Base-by-base conservation (phyloP, 2,888 invertebrate species). In the Drosophila pseudotalamancana region DNA sequence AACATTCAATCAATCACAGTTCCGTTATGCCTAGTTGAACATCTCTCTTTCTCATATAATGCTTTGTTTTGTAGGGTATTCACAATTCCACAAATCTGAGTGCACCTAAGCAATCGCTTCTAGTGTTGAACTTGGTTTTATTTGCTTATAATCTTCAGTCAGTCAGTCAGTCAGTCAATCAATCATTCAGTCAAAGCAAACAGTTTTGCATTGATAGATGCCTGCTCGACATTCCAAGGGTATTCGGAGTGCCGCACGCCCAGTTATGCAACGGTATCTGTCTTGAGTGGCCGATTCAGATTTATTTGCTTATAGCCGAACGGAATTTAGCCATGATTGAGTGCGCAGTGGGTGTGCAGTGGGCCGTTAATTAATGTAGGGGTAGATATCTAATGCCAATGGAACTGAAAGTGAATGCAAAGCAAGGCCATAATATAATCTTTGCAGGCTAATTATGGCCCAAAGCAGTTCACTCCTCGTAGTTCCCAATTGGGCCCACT, bases 351-450 rank as follows among this genome's bases (percentile, higher is more conserved):
- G 51, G 39, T 63, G 66, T 48, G 72, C 54, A 65, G 40, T 51
- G 63, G 59, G 75, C 63, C 50, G 72, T 66, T 80, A 77, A 77
- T 82, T 71, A 77, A 69, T 66, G 66, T n/a, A 39, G 29, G 19
- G 43, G 18, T 19, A 12, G 51, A 40, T 57, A 75, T 62, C 51
- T 53, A 43, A 29, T 19, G 29, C 29, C 53, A 67, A 46, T 54
- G 23, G 35, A 48, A 39, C 37, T 31, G 42, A 55, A 40, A 48
- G 32, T 29, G 39, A 46, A 55, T 25, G 31, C 16, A 16, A 25
- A 25, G 25, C 6, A 18, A 19, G 40, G 14, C 9, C 3, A 6
- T 18, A 51, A 40, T 31, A 49, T 35, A 39, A 53, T 18, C 40
- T 25, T 21, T 25, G 21, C 35, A 43, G 31, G 46, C 23, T 40